Percentiles rank a stretch among this genome's conserved stretches.
These are phyloP conservation scores for Drosophila carrolli DNA, from an alignment of 1,140 invertebrate genomes.

Conservation along the genomic window DNA sequence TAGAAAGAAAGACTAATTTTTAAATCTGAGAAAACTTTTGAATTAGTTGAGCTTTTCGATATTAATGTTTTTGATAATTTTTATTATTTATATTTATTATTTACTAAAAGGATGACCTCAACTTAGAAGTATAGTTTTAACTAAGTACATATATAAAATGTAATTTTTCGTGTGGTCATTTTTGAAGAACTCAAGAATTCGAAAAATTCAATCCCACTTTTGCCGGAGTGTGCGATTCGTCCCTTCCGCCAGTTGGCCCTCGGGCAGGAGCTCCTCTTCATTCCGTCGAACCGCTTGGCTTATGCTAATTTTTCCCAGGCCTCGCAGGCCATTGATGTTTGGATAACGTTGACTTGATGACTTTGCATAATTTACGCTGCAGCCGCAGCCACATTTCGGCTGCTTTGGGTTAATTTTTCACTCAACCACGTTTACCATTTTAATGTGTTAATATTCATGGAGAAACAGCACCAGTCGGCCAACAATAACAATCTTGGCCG, in stretches of 20 bases:
- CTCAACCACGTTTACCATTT: conserved; percentile 71
- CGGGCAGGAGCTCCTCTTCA: conserved; percentile 25
- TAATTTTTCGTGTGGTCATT: no score
- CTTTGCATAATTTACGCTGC: conserved; percentile 78
- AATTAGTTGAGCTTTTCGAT: no score
- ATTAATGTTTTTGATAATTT: no score
- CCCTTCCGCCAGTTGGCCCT: conserved; percentile 16
- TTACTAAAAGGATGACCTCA: no score
- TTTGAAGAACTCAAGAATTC: no score
- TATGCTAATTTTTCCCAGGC: conserved; percentile 79
- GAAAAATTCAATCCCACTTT: background rate
- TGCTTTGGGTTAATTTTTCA: conserved; percentile 75
- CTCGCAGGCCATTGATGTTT: conserved; percentile 69
- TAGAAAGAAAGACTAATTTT: no score
- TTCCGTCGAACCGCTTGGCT: conserved; percentile 49
- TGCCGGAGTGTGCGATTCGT: conserved; percentile 10
- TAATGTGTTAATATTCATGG: conserved; percentile 79
- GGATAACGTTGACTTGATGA: conserved; percentile 81
- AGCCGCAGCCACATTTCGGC: conserved; percentile 47
- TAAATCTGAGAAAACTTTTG: no score
- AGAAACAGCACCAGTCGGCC: conserved; percentile 30
- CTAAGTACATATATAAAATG: no score
- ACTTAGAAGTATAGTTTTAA: no score
- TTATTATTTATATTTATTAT: no score
- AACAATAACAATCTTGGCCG: conserved; percentile 28